phyloP scores from a whole-genome alignment of 2,113 vertebrate genomes.

The Cathartes aura region DNA sequence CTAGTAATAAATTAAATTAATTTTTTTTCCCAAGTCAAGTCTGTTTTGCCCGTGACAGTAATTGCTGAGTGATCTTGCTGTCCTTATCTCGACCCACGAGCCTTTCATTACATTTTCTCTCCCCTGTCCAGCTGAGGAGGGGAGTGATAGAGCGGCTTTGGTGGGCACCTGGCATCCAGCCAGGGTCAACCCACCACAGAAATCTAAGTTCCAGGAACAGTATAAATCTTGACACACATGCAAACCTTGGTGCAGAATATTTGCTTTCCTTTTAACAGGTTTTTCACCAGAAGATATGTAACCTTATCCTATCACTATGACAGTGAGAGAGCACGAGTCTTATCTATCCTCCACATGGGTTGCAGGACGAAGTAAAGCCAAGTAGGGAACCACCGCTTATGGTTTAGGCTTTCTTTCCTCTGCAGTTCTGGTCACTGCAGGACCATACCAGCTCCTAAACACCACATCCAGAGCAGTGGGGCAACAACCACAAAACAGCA shows the following conservation, averaged over 20 bases:
- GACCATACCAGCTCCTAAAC: background rate
- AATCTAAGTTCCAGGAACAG: background rate
- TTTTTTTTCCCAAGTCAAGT: too few species aligned
- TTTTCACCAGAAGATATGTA: background rate
- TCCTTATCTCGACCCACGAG: too few species aligned
- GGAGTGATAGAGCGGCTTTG: too few species aligned
- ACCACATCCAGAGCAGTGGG: background rate
- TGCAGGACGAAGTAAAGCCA: background rate
- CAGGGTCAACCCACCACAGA: too few species aligned
- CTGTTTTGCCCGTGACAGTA: too few species aligned
- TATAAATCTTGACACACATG: background rate
- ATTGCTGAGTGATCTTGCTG: too few species aligned
- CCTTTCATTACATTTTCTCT: too few species aligned
- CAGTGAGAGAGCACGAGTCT: background rate
- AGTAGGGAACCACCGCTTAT: accelerated
- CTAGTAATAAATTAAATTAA: too few species aligned
- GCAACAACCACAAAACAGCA: background rate
- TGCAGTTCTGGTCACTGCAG: background rate
- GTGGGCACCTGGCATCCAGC: too few species aligned
- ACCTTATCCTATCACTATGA: background rate
- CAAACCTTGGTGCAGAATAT: background rate
- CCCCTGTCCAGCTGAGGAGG: too few species aligned
- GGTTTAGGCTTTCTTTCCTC: background rate
- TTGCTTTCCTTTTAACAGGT: background rate
- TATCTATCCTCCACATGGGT: background rate